Conservation (phyloP, 2,888 invertebrate genomes). For the Pantelozetes paolii region DNA sequence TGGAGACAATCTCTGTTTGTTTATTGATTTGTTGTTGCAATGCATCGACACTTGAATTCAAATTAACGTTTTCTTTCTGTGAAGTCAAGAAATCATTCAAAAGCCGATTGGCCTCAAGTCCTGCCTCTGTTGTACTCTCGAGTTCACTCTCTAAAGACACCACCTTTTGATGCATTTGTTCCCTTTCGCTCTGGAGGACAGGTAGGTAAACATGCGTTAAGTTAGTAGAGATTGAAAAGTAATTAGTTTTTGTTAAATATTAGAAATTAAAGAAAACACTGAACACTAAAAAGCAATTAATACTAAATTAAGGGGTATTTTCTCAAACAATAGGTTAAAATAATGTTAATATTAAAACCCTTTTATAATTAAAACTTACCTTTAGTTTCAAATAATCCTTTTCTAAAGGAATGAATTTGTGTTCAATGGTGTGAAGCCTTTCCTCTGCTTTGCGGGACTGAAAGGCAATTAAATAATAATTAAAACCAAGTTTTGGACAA, state of each 20-base stretch:
- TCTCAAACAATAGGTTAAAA: too few relatives aligned
- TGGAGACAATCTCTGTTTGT: constrained; percentile 30
- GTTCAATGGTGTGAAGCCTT: constrained; percentile 16
- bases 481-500: not conserved
- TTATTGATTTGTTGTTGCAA: constrained; percentile 25
- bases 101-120: not conserved
- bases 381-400: constrained; percentile 29
- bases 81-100: constrained; percentile 23
- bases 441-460: not conserved
- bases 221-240: too few relatives aligned
- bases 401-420: constrained; percentile 30
- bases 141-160: not conserved
- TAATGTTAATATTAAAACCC: too few relatives aligned
- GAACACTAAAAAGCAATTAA: too few relatives aligned
- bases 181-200: constrained; percentile 7
- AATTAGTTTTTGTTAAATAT: too few relatives aligned
- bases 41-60: constrained; percentile 30
- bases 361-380: not conserved
- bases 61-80: constrained; percentile 31
- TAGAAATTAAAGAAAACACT: too few relatives aligned
- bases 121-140: not conserved
- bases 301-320: too few relatives aligned
- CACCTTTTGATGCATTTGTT: constrained; percentile 3
- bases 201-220: not conserved
- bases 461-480: not conserved